Evolutionary conservation across 2,888 invertebrate genomes (phyloP).

Genomic region (Nymphalis polychloros): DNA sequence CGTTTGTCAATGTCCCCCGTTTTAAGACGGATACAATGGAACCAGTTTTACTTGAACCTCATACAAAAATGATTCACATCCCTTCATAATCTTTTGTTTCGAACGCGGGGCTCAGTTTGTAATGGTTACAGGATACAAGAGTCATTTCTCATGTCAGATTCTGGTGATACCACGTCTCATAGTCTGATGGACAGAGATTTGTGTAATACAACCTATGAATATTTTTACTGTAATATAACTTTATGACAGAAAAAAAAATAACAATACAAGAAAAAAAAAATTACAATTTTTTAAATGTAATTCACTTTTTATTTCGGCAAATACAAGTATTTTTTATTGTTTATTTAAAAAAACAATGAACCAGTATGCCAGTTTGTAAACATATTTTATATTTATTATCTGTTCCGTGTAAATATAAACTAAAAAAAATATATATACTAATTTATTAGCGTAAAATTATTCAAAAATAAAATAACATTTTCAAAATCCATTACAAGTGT

Average conservation of each 20-base stretch:
- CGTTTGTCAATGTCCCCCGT: slow-evolving; percentile 63
- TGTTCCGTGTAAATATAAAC: too few relatives aligned
- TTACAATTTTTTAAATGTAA: neutral
- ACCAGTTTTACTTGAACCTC: slow-evolving; percentile 49
- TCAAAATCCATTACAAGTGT: slow-evolving; percentile 32
- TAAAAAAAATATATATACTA: too few relatives aligned
- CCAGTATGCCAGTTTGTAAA: too few relatives aligned
- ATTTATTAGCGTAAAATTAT: neutral
- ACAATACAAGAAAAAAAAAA: neutral
- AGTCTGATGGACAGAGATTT: slow-evolving; percentile 73
- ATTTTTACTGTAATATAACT: slow-evolving; percentile 50
- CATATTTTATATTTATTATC: too few relatives aligned
- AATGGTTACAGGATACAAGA: slow-evolving; percentile 50
- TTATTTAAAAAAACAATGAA: too few relatives aligned
- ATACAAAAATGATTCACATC: slow-evolving; percentile 16
- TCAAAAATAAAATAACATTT: slow-evolving; percentile 20
- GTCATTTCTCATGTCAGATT: slow-evolving; percentile 79
- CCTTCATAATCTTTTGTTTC: slow-evolving; percentile 19
- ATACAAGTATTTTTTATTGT: neutral
- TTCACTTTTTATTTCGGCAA: neutral
- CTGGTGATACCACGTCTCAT: slow-evolving; percentile 64
- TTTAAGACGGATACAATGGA: slow-evolving; percentile 56
- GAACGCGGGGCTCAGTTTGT: slow-evolving; percentile 44
- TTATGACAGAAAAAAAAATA: slow-evolving; percentile 25
- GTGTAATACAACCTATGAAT: slow-evolving; percentile 69